Percentiles rank a stretch among this genome's conserved stretches.
Evolutionary conservation across 1,140 invertebrate genomes (phyloP).

Genomic region (Episyrphus balteatus): DNA sequence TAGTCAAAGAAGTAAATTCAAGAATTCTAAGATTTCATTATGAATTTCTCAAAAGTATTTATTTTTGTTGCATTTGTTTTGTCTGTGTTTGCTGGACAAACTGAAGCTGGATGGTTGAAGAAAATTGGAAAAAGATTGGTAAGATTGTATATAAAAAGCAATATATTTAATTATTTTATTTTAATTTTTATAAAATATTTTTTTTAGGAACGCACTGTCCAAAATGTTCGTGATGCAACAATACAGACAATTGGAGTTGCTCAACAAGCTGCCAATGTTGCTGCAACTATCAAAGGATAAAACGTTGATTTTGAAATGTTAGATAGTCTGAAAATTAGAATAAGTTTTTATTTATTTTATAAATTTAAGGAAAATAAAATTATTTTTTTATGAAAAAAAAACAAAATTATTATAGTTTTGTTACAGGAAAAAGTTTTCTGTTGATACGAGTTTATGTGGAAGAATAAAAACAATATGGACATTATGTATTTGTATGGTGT

Average conservation of each 20-base stretch:
- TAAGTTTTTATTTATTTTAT: too few species aligned
- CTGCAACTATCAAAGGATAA: slow-evolving; percentile 20
- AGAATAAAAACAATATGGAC: too few species aligned
- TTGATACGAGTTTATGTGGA: too few species aligned
- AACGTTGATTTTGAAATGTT: background rate
- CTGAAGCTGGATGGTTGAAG: slow-evolving; percentile 24
- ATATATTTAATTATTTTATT: background rate
- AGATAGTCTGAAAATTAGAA: too few species aligned
- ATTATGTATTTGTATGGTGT: too few species aligned
- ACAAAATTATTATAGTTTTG: too few species aligned
- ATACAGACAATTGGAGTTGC: slow-evolving; percentile 26
- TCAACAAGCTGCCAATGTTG: slow-evolving; percentile 29
- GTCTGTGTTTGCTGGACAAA: slow-evolving; percentile 20
- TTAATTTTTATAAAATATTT: background rate
- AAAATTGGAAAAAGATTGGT: slow-evolving; percentile 28
- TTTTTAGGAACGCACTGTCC: slow-evolving; percentile 25
- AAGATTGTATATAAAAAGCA: slow-evolving; percentile 6
- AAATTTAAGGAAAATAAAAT: too few species aligned
- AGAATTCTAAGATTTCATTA: slow-evolving; percentile 4
- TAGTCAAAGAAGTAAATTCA: too few species aligned
- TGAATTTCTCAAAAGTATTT: slow-evolving; percentile 32
- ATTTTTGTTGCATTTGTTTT: slow-evolving; percentile 22
- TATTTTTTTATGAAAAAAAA: too few species aligned
- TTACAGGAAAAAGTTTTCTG: too few species aligned
- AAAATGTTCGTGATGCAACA: slow-evolving; percentile 27